Evolutionary conservation across 2,888 invertebrate genomes (phyloP), one percentile per base, ranked within the genome.

Genomic region (Sesamia inferens): DNA sequence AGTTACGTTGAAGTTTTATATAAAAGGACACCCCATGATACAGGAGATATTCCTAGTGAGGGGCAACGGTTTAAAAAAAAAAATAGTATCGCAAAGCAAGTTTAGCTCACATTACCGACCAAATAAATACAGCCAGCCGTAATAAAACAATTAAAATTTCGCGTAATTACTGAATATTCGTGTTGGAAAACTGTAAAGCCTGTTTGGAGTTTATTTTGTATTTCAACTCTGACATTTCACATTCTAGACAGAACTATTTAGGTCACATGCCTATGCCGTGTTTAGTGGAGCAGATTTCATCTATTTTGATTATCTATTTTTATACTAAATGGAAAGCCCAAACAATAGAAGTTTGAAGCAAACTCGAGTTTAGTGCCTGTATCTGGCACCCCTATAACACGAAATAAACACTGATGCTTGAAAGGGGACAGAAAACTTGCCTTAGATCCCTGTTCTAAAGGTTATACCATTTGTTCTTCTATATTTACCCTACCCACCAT

Each of bases 211-310:
- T 78, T 85, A 85, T 87, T 86, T 83, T 71, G 61, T 80, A 61
- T 73, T 71, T 88, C 81, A 88, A 88, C 88, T 88, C 81, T 89
- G 88, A 87, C 86, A 89, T 89, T 88, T 68, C 74, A 66, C 54
- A 79, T 82, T 83, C 73, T 79, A 74, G 81, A 76, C 75, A 54
- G 54, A 83, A 78, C 47, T 87, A 87, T 88, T 87, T 87, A 78
- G 88, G 87, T 86, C 85, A 77, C 72, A 78, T 82, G 39, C 77
- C 78, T 78, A 68, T 78, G 42, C 64, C 31, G 71, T 74, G 84
- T 82, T 73, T 64, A 67, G 48, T 65, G 44, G 55, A 64, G 71
- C 64, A 48, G 55, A 58, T 76, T 76, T 75, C 65, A 65, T 70
- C 73, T 64, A 70, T 59, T 42, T 31, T 42, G 31, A 48, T 39